Evolutionary conservation across 2,888 invertebrate species (phyloP).

Genomic region (Brenthis ino): DNA sequence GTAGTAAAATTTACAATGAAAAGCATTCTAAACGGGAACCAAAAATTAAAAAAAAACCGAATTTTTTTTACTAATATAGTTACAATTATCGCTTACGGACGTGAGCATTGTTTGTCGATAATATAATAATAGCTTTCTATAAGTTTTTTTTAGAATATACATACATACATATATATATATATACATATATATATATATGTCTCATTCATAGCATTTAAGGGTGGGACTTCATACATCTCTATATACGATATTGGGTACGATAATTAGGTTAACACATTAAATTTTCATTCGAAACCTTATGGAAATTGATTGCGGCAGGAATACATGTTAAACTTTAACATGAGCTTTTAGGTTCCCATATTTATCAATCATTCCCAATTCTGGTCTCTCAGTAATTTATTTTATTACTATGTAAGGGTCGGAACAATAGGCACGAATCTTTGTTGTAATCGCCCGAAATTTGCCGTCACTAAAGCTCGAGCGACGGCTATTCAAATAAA

Average conservation of each 20-base stretch:
- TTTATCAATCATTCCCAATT: constrained; percentile 38
- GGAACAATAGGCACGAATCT: constrained; percentile 33
- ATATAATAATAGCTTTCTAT: too few species aligned
- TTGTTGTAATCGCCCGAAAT: constrained; percentile 30
- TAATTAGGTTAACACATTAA: constrained; percentile 11
- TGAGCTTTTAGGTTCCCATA: constrained; percentile 28
- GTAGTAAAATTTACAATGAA: too few species aligned
- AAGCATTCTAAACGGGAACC: too few species aligned
- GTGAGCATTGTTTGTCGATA: too few species aligned
- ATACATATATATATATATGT: too few species aligned
- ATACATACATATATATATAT: too few species aligned
- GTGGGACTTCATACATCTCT: not conserved
- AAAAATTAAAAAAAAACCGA: too few species aligned
- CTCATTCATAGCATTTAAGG: not conserved
- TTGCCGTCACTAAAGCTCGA: constrained; percentile 18
- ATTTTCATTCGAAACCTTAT: constrained; percentile 10
- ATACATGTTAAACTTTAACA: constrained; percentile 33
- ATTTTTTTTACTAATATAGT: too few species aligned
- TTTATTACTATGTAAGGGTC: constrained; percentile 36
- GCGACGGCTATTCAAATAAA: constrained; percentile 20
- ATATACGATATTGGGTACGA: not conserved
- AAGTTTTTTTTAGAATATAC: too few species aligned
- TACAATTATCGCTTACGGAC: too few species aligned
- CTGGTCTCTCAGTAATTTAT: constrained; percentile 30
- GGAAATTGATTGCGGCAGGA: constrained; percentile 29